Evolutionary conservation across 2,797 vertebrate species (phyloP).

Genomic region (Podarcis siculus): DNA sequence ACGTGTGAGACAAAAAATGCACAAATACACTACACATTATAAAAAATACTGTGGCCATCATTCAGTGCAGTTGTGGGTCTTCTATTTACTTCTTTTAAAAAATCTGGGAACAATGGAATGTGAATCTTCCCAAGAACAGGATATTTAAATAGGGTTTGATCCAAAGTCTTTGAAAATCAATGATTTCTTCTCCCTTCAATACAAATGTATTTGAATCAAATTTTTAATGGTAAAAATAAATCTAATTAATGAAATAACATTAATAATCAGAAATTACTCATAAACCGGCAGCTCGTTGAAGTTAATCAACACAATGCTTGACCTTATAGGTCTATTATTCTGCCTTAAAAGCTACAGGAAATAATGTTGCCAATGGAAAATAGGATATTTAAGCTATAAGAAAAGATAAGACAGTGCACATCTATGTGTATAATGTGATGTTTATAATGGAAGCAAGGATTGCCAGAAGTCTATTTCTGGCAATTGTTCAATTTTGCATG

Average conservation of each 20-base stretch:
- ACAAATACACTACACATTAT: neutral
- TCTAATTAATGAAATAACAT: neutral
- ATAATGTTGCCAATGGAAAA: neutral
- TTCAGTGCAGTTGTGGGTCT: neutral
- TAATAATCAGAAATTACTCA: neutral
- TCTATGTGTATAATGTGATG: neutral
- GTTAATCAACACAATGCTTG: neutral
- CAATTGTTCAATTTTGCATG: neutral
- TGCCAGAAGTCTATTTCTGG: neutral
- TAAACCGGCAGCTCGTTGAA: neutral
- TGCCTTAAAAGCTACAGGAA: neutral
- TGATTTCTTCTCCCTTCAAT: conserved; percentile 22
- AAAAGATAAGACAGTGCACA: neutral
- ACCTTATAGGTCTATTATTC: neutral
- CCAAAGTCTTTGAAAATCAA: neutral
- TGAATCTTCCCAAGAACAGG: conserved; percentile 15
- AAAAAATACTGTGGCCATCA: neutral
- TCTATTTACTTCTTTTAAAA: neutral
- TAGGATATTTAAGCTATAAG: neutral
- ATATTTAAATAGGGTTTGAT: neutral
- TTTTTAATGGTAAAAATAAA: neutral
- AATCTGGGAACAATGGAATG: neutral
- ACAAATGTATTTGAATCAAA: neutral
- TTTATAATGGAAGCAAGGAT: neutral
- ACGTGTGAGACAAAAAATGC: neutral